Evolutionary conservation across 2,113 vertebrate species (phyloP).

Genomic region (Cololabis saira): DNA sequence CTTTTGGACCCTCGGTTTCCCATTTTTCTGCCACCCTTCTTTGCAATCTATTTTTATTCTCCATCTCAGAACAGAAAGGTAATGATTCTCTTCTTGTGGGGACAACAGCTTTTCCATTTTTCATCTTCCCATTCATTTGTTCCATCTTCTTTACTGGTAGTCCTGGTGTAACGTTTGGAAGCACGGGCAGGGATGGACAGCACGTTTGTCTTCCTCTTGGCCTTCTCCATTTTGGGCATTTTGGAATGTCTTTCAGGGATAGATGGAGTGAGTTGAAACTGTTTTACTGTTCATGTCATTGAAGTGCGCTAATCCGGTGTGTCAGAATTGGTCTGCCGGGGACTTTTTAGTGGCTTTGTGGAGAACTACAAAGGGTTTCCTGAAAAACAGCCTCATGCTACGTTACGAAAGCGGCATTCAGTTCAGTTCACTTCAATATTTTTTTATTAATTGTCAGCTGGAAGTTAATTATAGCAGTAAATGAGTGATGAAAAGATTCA

Average conservation of each 20-base stretch:
- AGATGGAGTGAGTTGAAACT: background rate
- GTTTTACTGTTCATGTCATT: no score
- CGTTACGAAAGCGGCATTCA: no score
- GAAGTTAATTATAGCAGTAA: no score
- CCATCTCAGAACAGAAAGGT: constrained; percentile 32
- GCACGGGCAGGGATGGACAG: background rate
- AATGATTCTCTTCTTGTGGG: constrained; percentile 50
- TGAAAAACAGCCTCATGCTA: no score
- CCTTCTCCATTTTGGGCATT: background rate
- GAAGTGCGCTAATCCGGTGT: no score
- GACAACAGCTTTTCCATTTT: constrained; percentile 35
- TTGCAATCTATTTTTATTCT: constrained; percentile 41
- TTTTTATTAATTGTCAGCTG: no score
- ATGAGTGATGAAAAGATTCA: no score
- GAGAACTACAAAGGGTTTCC: no score
- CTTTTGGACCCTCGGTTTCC: constrained; percentile 27
- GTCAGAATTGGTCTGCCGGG: no score
- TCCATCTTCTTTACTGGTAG: constrained; percentile 2
- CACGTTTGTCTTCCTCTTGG: background rate
- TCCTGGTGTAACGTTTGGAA: background rate
- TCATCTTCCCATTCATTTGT: constrained; percentile 21
- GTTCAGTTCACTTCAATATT: no score
- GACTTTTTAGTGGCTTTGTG: no score
- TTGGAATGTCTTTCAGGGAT: background rate
- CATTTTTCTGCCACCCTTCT: constrained; percentile 29